These are phyloP conservation scores for Sebastes elongatus DNA, from an alignment of 2,797 vertebrate genomes.

Conservation along the genomic window DNA sequence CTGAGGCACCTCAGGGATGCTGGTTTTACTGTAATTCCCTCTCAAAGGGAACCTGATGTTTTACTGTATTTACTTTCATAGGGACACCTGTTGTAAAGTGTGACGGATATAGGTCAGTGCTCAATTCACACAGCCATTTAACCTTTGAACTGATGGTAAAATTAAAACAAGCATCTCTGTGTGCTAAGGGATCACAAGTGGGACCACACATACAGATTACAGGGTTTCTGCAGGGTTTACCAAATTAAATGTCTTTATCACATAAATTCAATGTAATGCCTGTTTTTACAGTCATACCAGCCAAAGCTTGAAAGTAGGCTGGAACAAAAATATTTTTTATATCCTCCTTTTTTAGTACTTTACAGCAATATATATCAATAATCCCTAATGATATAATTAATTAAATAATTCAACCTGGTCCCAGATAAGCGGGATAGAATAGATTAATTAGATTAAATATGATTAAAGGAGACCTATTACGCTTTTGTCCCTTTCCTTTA, in stretches of 20 bases:
- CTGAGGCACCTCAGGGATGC: constrained; percentile 77
- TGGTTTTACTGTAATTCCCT: constrained; percentile 66
- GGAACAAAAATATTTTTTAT: not conserved
- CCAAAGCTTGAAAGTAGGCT: not conserved
- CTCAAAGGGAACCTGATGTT: constrained; percentile 58
- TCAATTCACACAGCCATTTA: constrained; percentile 70
- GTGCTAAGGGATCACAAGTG: constrained; percentile 67
- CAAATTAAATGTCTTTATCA: not conserved
- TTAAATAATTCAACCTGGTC: not conserved
- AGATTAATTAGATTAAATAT: not conserved
- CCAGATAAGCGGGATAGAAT: not conserved
- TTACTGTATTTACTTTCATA: constrained; percentile 72
- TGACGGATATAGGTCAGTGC: constrained; percentile 74
- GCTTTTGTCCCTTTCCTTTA: too few species aligned
- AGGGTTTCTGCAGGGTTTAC: constrained; percentile 54
- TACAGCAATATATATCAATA: not conserved
- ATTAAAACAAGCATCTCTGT: constrained; percentile 80
- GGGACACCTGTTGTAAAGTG: constrained; percentile 74
- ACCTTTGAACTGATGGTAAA: constrained; percentile 61
- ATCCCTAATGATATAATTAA: not conserved
- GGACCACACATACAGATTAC: constrained; percentile 17
- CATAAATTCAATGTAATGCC: not conserved
- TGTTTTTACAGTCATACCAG: not conserved
- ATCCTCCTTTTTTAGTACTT: not conserved
- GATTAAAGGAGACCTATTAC: not conserved